Evolutionary conservation across 2,797 vertebrate species (phyloP), one percentile per base, ranked within the genome.

Genomic region (Molossus alvarezi): DNA sequence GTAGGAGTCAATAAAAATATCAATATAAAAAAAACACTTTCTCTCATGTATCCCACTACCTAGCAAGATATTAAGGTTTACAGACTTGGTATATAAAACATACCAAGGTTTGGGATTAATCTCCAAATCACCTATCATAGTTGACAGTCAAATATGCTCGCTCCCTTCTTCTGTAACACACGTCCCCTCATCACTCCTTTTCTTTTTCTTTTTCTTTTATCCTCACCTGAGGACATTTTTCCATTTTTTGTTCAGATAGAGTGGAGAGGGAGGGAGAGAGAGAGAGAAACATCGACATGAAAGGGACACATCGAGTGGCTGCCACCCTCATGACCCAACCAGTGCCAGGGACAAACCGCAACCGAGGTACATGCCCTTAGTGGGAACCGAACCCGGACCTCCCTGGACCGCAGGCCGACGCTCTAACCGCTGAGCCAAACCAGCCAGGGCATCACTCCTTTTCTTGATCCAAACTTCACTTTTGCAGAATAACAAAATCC

Each of bases 41-140:
- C 67, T 95, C 12, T 90, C 27, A 27, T n/a, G 17, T 71, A 82
- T 81, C 33, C 23, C 1, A 79, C 10, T 41, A 71, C 18, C 58
- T 58, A 88, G 76, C 5, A 96, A 18, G 41, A 86, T 72, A 94
- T 9, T 88, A 90, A 86, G 14, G 41, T 60, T 90, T 94, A 76
- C 3, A 94, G n/a, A 77, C 13, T 37, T 65, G 53, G 13, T 62
- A 83, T 60, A 55, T 65, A 82, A 92, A 82, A 69, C 62, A 90
- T 11, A 92, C 15, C 37, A 95, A 76, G 33, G 86, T 27, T 41
- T 62, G 29, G 72, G 53, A 93, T 53, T 67, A 94, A 29, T 73
- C 45, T 71, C 81, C 82, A 95, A 77, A 72, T 60, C 41, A 73
- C 11, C 51, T 51, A 29, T 25, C 58, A 83, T 3, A 88, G 51